Base-by-base conservation (phyloP, 2,113 vertebrate species). In the Callocephalon fimbriatum region DNA sequence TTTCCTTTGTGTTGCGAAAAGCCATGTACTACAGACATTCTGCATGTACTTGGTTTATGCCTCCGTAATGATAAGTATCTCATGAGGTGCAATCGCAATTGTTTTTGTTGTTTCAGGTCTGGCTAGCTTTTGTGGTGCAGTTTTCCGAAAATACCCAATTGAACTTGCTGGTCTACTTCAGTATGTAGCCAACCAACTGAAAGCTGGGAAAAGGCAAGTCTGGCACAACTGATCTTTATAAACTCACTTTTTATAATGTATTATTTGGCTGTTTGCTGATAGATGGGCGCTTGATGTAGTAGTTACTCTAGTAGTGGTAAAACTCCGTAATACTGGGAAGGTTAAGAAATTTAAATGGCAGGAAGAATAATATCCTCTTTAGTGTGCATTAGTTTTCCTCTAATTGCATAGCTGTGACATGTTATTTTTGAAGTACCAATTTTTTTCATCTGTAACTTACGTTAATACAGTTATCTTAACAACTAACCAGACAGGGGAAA, bases 111-210 rank as follows among this genome's bases (percentile, higher is more conserved):
- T 35, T 96, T 40, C 86, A 99, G 99, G 99, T 97, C 97, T 99
- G 90, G 99, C 99, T 65, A 99, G 99, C 96, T 99, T 99, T 74
- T 99, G 99, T 97, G 99, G 99, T 94, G 99, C 99, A 1, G 99
- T 99, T 97, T 99, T 99, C 97, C 98, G 99, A 83, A 99, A 99
- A 97, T 99, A 99, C 95, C 99, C 99, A 3, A 99, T 99, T 85
- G 99, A 99, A 97, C 98, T 99, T 93, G 99, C 99, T 78, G 99
- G 99, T 54, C 99, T 99, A 45, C 99, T 99, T 92, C 99, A 99
- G 86, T 99, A 99, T 92, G 99, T 99, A 56, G 99, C 99, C 97
- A 99, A 99, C 98, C 99, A 99, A 90, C 98, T 99, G 67, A 99
- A 99, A 94, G 99, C 99, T 90, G 99, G 99, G 51, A 99, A 99